Percentiles rank a stretch among this genome's conserved stretches.
These are phyloP conservation scores for Phyllotis vaccarum DNA, from an alignment of 2,797 vertebrate genomes.

Conservation along the genomic window DNA sequence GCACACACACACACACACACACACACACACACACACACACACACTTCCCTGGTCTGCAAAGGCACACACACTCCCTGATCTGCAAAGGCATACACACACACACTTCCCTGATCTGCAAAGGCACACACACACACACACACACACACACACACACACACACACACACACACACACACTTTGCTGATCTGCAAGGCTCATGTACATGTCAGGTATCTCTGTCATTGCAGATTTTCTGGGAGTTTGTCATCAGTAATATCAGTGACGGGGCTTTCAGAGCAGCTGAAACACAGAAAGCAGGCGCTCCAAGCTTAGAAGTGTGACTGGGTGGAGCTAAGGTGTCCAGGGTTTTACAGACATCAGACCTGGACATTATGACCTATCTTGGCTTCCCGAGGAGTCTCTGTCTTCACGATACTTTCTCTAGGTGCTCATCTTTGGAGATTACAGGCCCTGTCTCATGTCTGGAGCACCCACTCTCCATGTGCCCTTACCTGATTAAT, in stretches of 20 bases:
- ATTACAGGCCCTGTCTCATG: neutral
- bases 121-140: neutral
- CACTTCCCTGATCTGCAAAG: too few relatives aligned
- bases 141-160: neutral
- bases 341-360: neutral
- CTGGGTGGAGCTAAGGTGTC: neutral
- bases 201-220: neutral
- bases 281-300: neutral
- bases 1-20: neutral
- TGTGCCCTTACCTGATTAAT: neutral
- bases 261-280: neutral
- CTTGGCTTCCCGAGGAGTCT: neutral
- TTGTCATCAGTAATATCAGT: neutral
- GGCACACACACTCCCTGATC: too few relatives aligned
- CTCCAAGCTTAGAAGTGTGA: neutral
- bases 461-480: neutral
- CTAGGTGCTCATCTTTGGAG: neutral
- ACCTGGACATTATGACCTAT: neutral
- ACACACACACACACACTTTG: too few relatives aligned
- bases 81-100: too few relatives aligned
- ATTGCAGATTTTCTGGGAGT: neutral
- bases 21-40: neutral
- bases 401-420: neutral
- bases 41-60: neutral
- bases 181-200: neutral